phyloP scores from a whole-genome alignment of 2,888 invertebrate species.

The Acanthococcus lagerstroemiae region DNA sequence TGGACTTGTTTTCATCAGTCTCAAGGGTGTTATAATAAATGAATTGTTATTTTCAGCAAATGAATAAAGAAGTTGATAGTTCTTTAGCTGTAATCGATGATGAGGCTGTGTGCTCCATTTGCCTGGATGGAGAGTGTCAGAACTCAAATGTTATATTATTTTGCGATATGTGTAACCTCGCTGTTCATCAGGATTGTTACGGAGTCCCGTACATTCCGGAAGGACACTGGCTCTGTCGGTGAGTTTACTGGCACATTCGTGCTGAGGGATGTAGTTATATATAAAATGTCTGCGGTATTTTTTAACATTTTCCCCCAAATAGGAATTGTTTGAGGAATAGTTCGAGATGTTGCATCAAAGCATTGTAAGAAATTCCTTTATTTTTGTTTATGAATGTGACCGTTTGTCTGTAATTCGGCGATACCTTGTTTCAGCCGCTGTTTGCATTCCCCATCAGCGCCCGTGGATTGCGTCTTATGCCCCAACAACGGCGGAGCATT shows the following conservation, averaged over 20 bases:
- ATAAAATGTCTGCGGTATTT: no score
- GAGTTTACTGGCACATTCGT: no score
- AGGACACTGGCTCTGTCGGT: constrained; percentile 88
- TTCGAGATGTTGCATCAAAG: no score
- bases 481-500: constrained; percentile 97
- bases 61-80: constrained; percentile 34
- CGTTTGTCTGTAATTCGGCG: no score
- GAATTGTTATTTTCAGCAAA: constrained; percentile 27
- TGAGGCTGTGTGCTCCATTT: constrained; percentile 97
- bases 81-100: constrained; percentile 71
- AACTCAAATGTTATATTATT: constrained; percentile 97
- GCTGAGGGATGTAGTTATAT: no score
- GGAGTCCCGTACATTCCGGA: constrained; percentile 96
- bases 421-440: constrained; percentile 72
- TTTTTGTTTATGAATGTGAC: no score
- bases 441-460: constrained; percentile 87
- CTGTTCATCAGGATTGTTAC: constrained; percentile 98
- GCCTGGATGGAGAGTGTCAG: constrained; percentile 97
- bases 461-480: constrained; percentile 95
- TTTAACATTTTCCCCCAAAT: no score
- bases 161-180: constrained; percentile 99
- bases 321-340: no score
- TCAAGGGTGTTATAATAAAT: no score
- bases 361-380: no score
- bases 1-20: neutral